Evolutionary conservation across 2,888 invertebrate species (phyloP), one percentile per base, ranked within the genome.

Genomic region (Hyposoter dolosus): DNA sequence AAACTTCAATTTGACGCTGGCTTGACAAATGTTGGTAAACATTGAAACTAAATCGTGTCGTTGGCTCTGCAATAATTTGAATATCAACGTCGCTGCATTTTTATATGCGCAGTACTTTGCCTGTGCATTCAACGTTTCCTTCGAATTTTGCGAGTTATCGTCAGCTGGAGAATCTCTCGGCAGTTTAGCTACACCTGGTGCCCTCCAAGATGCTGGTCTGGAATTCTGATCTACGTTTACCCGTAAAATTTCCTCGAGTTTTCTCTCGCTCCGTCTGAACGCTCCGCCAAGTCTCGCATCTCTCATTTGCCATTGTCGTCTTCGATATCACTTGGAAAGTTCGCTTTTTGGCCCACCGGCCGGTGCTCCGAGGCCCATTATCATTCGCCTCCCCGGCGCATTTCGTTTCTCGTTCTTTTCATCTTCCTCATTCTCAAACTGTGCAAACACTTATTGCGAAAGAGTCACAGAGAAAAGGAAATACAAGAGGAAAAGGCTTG

Each of bases 321-420:
- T 23, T 76, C 45, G 71, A 47, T 66, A 74, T 69, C 68, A 81
- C 32, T 78, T 72, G 47, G 15, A 74, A 83, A 86, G 80, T 83
- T 86, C 65, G 63, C 45, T 28, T 76, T 28, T 71, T 56, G 66
- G 45, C 74, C 71, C 45, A 71, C 19, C 47, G 60, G 69, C 74
- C 56, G 78, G 79, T 78, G 76, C 81, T 83, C 76, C 60, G 68
- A 87, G 82, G 84, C 74, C 84, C 82, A 87, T 87, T 84, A 83
- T 84, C 85, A 56, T 81, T 78, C 83, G n/a, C 63, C 80, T 74
- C 69, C 43, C 19, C 53, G 40, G 40, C 50, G 45, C 65, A 40
- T 35, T 71, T 71, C 50, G 10, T 50, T 19, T 71, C 45, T 32
- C 63, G 28, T 53, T 63, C 19, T 12, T n/a, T n/a, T 23, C 15